phyloP scores from a whole-genome alignment of 1,140 invertebrate species.

The Drosophila yakuba region DNA sequence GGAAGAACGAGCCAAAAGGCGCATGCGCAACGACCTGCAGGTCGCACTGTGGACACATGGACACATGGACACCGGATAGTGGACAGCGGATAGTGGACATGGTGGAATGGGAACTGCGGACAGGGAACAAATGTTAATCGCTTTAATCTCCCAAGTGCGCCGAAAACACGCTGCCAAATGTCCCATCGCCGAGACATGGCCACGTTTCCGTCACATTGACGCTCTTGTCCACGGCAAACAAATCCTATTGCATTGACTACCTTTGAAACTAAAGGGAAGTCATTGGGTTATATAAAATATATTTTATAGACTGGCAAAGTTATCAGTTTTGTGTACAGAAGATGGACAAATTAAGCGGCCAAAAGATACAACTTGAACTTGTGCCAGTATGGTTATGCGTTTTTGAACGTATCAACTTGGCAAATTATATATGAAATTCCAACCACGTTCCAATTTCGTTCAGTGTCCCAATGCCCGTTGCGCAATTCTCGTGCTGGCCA shows the following conservation, averaged over 20 bases:
- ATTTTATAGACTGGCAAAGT: no score
- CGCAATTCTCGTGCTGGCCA: conserved; percentile 57
- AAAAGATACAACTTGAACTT: no score
- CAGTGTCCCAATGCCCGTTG: conserved; percentile 42
- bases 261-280: no score
- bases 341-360: no score
- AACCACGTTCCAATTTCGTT: background rate
- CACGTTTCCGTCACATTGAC: conserved; percentile 75
- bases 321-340: no score
- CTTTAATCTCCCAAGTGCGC: conserved; percentile 81
- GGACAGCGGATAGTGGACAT: conserved; percentile 23
- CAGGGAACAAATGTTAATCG: conserved; percentile 80
- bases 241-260: background rate
- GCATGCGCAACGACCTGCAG: conserved; percentile 76
- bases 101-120: conserved; percentile 46
- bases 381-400: no score
- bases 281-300: no score
- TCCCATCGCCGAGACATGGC: conserved; percentile 48
- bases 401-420: no score
- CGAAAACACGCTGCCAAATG: conserved; percentile 74
- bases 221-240: conserved; percentile 26
- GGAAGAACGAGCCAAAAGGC: conserved; percentile 31
- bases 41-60: conserved; percentile 32
- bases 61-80: background rate
- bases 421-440: no score